Conservation (phyloP, 2,797 vertebrate genomes). For the Pseudochromis fuscus region DNA sequence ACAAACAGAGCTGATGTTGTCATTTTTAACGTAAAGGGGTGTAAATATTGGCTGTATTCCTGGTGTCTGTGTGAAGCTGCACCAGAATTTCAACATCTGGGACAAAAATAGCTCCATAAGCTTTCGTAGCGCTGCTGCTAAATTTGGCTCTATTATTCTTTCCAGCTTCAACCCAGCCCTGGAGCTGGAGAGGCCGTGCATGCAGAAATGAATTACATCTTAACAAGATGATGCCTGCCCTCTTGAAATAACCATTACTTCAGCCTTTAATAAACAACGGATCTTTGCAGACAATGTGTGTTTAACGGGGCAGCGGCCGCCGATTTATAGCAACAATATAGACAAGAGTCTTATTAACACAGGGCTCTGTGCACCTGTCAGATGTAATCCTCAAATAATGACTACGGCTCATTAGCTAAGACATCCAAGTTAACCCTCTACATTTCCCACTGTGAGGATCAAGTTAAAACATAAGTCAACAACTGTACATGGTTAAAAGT, state of each 20-base stretch:
- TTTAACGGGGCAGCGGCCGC: slow-evolving; percentile 34
- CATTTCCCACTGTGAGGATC: slow-evolving; percentile 64
- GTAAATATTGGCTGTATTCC: slow-evolving; percentile 39
- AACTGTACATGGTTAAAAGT: slow-evolving; percentile 42
- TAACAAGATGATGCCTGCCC: slow-evolving; percentile 56
- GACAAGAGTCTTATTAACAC: slow-evolving; percentile 58
- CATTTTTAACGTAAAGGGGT: slow-evolving; percentile 41
- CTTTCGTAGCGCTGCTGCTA: slow-evolving; percentile 39
- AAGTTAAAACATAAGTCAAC: slow-evolving; percentile 44
- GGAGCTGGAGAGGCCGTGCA: slow-evolving; percentile 34
- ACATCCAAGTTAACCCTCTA: slow-evolving; percentile 55
- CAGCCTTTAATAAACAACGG: slow-evolving; percentile 61
- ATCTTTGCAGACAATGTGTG: slow-evolving; percentile 32
- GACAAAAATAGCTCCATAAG: slow-evolving; percentile 41
- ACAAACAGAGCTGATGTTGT: not conserved
- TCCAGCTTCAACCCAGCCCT: slow-evolving; percentile 35
- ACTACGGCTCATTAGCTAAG: slow-evolving; percentile 65
- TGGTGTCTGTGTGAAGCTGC: slow-evolving; percentile 39
- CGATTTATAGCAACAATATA: slow-evolving; percentile 49
- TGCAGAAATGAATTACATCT: slow-evolving; percentile 60
- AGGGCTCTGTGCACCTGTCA: slow-evolving; percentile 73
- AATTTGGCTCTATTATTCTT: slow-evolving; percentile 58
- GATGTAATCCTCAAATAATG: slow-evolving; percentile 78
- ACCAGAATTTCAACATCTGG: slow-evolving; percentile 55
- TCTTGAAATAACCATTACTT: slow-evolving; percentile 74